These are phyloP conservation scores for Heterodera filipjevi DNA, from an alignment of 2,888 invertebrate genomes.

Conservation along the genomic window DNA sequence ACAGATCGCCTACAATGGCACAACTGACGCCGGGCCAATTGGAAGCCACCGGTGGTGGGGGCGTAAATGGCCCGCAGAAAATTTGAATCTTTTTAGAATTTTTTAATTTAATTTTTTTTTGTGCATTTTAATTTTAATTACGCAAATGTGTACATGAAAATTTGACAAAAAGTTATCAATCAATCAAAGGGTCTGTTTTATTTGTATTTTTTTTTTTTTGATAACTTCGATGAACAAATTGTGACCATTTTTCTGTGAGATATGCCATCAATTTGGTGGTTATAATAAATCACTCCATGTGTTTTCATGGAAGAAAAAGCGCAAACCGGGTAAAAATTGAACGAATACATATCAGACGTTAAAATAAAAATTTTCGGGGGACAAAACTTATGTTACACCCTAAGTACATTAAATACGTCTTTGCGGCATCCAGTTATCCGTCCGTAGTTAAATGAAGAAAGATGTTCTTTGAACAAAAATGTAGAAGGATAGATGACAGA, in stretches of 20 bases:
- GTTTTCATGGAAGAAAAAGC: too few relatives aligned
- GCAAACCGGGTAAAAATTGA: too few relatives aligned
- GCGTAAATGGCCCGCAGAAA: not conserved
- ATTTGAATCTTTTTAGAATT: not conserved
- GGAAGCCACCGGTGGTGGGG: not conserved
- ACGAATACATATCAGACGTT: too few relatives aligned
- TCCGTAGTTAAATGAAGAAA: too few relatives aligned
- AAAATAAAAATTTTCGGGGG: too few relatives aligned
- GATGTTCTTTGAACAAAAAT: too few relatives aligned
- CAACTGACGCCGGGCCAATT: conserved; percentile 4
- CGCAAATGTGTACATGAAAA: not conserved
- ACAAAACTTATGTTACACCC: too few relatives aligned
- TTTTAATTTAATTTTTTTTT: not conserved
- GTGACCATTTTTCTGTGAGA: not conserved
- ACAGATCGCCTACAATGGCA: conserved; percentile 7
- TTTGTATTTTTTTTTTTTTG: not conserved
- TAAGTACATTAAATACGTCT: too few relatives aligned
- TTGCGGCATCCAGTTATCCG: too few relatives aligned
- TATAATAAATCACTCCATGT: not conserved
- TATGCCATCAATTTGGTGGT: not conserved
- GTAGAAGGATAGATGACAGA: too few relatives aligned
- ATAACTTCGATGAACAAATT: conserved; percentile 4
- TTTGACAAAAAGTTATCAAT: conserved; percentile 8
- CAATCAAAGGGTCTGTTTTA: not conserved
- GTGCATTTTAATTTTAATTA: not conserved